phyloP scores from a whole-genome alignment of 30 jellyfish, hydroid and myxozoan genomes.

The Mastigias papua region DNA sequence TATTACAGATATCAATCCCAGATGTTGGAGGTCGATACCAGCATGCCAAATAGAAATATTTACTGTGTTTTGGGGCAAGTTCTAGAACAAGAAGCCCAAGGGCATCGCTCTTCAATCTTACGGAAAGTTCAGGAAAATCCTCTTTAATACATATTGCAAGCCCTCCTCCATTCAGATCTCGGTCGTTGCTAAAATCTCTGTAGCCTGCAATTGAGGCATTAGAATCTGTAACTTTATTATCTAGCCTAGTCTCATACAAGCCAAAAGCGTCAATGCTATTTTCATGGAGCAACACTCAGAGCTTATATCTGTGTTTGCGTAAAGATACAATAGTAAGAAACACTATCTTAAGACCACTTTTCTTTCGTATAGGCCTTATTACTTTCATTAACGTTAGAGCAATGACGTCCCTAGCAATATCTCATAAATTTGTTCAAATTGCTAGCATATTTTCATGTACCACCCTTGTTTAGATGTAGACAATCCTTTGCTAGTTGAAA shows the following conservation, averaged over 20 bases:
- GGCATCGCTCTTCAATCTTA: too few species aligned
- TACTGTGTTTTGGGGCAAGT: conserved; percentile 21
- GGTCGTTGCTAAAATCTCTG: too few species aligned
- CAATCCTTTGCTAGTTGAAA: too few species aligned
- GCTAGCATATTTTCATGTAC: too few species aligned
- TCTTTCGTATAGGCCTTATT: conserved; percentile 12
- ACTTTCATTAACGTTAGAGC: conserved; percentile 10
- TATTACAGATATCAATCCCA: conserved; percentile 59
- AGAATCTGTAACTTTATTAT: not conserved
- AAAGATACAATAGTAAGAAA: conserved; percentile 17
- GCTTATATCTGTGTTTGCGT: conserved; percentile 21
- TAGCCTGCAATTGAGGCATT: too few species aligned
- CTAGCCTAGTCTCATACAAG: conserved; percentile 8
- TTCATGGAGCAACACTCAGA: conserved; percentile 12
- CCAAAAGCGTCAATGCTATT: conserved; percentile 14
- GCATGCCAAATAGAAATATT: too few species aligned
- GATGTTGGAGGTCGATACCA: conserved; percentile 69
- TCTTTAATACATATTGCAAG: conserved; percentile 27
- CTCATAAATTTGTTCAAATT: too few species aligned
- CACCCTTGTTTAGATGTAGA: too few species aligned
- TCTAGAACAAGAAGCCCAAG: conserved; percentile 49
- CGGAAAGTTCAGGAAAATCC: conserved; percentile 17
- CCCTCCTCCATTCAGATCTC: too few species aligned
- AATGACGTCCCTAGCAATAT: conserved; percentile 31
- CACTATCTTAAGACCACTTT: conserved; percentile 24